These are phyloP conservation scores for Casuarius casuarius DNA, from an alignment of 2,113 vertebrate genomes.

Conservation along the genomic window DNA sequence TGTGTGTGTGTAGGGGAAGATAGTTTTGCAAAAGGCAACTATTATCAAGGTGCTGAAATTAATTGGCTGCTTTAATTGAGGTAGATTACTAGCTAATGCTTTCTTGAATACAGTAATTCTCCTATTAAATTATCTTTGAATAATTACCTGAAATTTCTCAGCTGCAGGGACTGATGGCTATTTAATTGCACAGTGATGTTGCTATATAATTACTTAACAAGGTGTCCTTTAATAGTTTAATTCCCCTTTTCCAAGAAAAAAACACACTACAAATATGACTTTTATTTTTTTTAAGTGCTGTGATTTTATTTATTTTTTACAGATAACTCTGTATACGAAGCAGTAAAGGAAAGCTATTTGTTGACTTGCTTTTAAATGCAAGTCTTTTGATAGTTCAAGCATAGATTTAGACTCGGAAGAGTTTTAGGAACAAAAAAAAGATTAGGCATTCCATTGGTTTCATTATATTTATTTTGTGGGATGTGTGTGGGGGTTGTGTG, in stretches of 20 bases:
- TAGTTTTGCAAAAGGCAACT: slow-evolving; percentile 82
- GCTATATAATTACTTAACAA: slow-evolving; percentile 90
- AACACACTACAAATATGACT: slow-evolving; percentile 66
- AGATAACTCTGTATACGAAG: slow-evolving; percentile 56
- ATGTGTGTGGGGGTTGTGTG: not conserved
- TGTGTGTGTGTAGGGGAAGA: slow-evolving; percentile 69
- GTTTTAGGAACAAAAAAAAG: not conserved
- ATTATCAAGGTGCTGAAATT: slow-evolving; percentile 88
- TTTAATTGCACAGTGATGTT: slow-evolving; percentile 86
- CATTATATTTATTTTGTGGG: not conserved
- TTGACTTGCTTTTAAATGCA: slow-evolving; percentile 53
- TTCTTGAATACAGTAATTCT: slow-evolving; percentile 90
- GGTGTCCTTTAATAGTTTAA: slow-evolving; percentile 89
- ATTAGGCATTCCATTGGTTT: not conserved
- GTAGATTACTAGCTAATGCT: slow-evolving; percentile 90
- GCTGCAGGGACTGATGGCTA: slow-evolving; percentile 88
- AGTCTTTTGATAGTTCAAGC: slow-evolving; percentile 37
- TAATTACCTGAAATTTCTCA: slow-evolving; percentile 91
- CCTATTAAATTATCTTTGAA: slow-evolving; percentile 91
- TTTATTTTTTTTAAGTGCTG: slow-evolving; percentile 58
- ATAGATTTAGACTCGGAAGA: not conserved
- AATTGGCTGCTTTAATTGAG: slow-evolving; percentile 88
- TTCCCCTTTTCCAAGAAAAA: slow-evolving; percentile 78
- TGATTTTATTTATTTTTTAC: slow-evolving; percentile 50
- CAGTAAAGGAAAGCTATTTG: slow-evolving; percentile 54